Evolutionary conservation across 30 jellyfish, hydroid and myxozoan species (phyloP).

Genomic region (Aurelia coerulea): DNA sequence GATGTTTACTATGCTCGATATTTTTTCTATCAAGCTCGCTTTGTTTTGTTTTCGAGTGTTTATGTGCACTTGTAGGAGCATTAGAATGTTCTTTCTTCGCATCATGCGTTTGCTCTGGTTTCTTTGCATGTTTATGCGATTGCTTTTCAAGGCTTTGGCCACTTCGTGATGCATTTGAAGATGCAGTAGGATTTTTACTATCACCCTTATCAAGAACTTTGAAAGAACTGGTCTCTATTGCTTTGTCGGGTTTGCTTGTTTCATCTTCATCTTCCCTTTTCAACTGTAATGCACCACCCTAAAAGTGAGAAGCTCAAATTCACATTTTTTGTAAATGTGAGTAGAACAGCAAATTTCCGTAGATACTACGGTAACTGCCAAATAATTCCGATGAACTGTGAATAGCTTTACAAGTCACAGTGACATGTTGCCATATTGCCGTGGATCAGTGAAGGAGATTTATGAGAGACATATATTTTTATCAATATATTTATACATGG

Average conservation of each 20-base stretch:
- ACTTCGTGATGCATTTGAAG: slow-evolving; percentile 16
- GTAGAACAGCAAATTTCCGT: too few relatives aligned
- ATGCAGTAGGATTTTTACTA: not conserved
- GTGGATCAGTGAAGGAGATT: too few relatives aligned
- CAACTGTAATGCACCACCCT: slow-evolving; percentile 78
- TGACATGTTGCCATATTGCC: too few relatives aligned
- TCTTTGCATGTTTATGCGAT: not conserved
- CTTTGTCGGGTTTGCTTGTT: slow-evolving; percentile 35
- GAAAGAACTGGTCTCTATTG: slow-evolving; percentile 19
- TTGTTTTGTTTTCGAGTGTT: slow-evolving; percentile 28
- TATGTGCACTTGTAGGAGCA: slow-evolving; percentile 12
- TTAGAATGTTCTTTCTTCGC: slow-evolving; percentile 36
- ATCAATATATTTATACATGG: too few relatives aligned
- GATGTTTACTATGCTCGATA: slow-evolving; percentile 65
- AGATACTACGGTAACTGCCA: too few relatives aligned
- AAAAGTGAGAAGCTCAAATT: not conserved
- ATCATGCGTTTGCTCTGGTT: slow-evolving; percentile 24
- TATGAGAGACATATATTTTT: too few relatives aligned
- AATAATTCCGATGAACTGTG: too few relatives aligned
- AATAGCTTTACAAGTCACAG: too few relatives aligned
- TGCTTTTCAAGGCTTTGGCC: slow-evolving; percentile 11
- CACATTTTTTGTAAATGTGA: too few relatives aligned
- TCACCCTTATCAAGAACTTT: slow-evolving; percentile 30
- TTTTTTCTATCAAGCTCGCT: slow-evolving; percentile 36
- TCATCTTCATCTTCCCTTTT: slow-evolving; percentile 56